phyloP scores from a whole-genome alignment of 2,113 vertebrate species.

The Myiozetetes cayanensis region DNA sequence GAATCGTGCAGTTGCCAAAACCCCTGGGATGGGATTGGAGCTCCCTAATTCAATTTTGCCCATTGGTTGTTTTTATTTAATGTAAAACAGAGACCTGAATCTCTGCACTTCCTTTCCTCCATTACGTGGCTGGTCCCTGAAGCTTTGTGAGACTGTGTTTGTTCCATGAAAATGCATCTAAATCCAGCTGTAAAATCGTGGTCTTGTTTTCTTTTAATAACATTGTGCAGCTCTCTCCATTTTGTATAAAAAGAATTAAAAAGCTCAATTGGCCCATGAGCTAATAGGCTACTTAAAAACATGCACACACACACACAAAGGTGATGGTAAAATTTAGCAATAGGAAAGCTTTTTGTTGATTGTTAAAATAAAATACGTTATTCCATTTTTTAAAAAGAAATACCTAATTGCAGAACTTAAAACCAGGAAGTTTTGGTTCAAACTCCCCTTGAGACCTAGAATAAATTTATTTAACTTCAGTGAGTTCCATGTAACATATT shows the following conservation, averaged over 20 bases:
- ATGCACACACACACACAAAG: background rate
- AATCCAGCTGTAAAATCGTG: background rate
- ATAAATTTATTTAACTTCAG: background rate
- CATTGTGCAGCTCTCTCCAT: background rate
- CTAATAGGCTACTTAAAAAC: background rate
- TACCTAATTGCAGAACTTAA: background rate
- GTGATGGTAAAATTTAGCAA: background rate
- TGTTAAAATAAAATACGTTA: background rate
- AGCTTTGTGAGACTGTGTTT: background rate
- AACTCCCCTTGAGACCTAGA: background rate
- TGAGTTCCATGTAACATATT: background rate
- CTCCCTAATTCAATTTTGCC: background rate
- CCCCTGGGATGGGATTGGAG: background rate
- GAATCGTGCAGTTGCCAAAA: background rate
- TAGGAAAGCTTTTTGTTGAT: background rate
- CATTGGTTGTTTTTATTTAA: background rate
- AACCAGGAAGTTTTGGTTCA: background rate
- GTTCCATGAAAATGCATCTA: background rate
- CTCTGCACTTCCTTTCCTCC: background rate
- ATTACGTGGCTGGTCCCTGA: background rate
- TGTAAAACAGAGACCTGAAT: background rate
- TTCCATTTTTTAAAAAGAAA: background rate
- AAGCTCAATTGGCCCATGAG: background rate
- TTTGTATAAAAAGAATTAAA: background rate
- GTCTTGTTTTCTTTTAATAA: background rate